Evolutionary conservation across 2,797 vertebrate genomes (phyloP).

Genomic region (Channallabes apus): DNA sequence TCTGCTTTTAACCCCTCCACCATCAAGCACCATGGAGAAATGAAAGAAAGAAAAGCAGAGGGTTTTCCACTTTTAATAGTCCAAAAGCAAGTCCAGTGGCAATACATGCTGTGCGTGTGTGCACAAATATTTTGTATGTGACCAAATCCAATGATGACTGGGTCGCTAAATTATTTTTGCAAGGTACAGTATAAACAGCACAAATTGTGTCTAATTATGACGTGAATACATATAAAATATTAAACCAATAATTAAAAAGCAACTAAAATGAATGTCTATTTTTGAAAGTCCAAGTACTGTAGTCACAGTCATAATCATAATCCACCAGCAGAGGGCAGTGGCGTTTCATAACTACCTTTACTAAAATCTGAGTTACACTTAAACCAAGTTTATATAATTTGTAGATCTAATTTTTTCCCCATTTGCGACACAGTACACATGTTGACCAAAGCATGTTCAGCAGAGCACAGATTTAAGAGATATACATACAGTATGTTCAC

Average conservation of each 20-base stretch:
- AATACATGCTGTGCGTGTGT: background rate
- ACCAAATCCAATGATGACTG: background rate
- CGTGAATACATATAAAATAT: background rate
- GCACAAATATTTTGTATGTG: background rate
- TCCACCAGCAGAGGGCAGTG: slow-evolving; percentile 4
- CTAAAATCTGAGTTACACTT: background rate
- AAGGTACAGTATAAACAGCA: background rate
- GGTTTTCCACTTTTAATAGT: background rate
- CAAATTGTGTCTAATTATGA: background rate
- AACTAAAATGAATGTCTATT: background rate
- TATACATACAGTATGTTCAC: background rate
- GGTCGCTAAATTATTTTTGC: background rate
- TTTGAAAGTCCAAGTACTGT: no score
- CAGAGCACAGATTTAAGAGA: background rate
- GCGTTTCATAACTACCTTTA: background rate
- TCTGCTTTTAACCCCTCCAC: background rate
- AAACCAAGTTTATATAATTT: background rate
- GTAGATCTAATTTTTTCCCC: background rate
- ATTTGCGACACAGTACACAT: background rate
- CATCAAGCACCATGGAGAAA: background rate
- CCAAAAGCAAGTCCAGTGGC: background rate
- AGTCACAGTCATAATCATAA: no score
- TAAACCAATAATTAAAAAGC: background rate
- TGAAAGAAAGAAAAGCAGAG: background rate
- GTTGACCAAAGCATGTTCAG: no score